Evolutionary conservation across 2,888 invertebrate genomes (phyloP), one percentile per base, ranked within the genome.

Genomic region (Aphelenchoides bicaudatus): DNA sequence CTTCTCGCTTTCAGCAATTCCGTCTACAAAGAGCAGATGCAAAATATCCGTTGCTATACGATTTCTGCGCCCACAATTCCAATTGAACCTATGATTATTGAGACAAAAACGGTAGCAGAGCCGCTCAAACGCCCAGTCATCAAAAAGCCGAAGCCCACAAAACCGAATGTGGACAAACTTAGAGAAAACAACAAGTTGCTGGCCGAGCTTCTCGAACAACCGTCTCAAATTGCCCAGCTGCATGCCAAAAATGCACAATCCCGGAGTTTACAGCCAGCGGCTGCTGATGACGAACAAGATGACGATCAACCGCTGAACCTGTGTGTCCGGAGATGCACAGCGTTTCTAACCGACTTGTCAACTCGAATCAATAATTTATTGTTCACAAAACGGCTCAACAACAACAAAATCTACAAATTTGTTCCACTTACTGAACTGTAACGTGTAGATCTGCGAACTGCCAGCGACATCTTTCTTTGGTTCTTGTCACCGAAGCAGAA

Each of bases 401-500:
- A 34, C 10, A 34, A 34, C 10, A 34, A 34, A n/a, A n/a, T n/a
- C 10, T 10, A 34, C 34, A 34, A 10, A n/a, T n/a, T n/a, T n/a
- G n/a, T n/a, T n/a, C n/a, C n/a, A n/a, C n/a, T 37, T 6, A 51
- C 39, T 8, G 52, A 51, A 39, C 46, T 51, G 52, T 51, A 51
- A 21, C 52, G 46, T n/a, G 47, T 53, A 0, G 54, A 53, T 23
- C 30, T 25, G 16, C 47, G 50, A 4, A 27, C 28, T 13, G 27
- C 25, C 1, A 29, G 2, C 27, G 46, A 39, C 48, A 29, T 56
- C 19, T 55, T 21, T 0, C 27, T 13, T 23, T 57, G 57, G 23
- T 57, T 61, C 34, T 65, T 66, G 21, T 25, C 46, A n/a, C 67
- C 66, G 16, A 72, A 96, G 82, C 72, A 70, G 19, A 72, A 70